These are phyloP conservation scores for Cairina moschata DNA, from an alignment of 2,113 vertebrate genomes.

Conservation along the genomic window DNA sequence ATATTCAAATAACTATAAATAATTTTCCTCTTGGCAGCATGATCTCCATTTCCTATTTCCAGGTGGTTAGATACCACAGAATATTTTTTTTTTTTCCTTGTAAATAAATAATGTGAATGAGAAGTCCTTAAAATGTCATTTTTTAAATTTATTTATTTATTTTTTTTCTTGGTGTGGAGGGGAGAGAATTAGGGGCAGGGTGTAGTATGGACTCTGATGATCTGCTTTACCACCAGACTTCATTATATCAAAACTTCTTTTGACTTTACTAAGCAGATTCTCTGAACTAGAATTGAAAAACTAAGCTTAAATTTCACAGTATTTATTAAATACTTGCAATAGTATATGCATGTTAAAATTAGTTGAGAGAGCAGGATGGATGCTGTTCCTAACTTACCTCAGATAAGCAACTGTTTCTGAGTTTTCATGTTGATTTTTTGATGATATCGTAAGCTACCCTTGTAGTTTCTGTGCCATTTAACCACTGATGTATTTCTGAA, in stretches of 20 bases:
- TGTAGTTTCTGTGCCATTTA: background rate
- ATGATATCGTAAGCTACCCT: background rate
- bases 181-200: no score
- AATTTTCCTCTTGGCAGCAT: background rate
- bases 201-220: background rate
- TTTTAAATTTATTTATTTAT: no score
- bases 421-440: background rate
- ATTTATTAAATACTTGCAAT: background rate
- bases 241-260: background rate
- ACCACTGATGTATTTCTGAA: background rate
- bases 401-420: background rate
- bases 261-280: background rate
- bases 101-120: background rate
- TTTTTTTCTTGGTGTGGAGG: no score
- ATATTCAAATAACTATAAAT: background rate
- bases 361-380: no score
- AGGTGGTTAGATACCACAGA: background rate
- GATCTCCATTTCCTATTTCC: background rate
- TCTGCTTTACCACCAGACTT: background rate
- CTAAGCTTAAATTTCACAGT: background rate
- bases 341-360: background rate
- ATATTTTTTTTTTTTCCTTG: background rate
- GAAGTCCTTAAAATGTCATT: background rate
- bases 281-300: background rate
- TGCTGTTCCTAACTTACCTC: background rate